Evolutionary conservation across 92 coral and sea anemone genomes (phyloP), one percentile per base, ranked within the genome.

Genomic region (Metridium senile): DNA sequence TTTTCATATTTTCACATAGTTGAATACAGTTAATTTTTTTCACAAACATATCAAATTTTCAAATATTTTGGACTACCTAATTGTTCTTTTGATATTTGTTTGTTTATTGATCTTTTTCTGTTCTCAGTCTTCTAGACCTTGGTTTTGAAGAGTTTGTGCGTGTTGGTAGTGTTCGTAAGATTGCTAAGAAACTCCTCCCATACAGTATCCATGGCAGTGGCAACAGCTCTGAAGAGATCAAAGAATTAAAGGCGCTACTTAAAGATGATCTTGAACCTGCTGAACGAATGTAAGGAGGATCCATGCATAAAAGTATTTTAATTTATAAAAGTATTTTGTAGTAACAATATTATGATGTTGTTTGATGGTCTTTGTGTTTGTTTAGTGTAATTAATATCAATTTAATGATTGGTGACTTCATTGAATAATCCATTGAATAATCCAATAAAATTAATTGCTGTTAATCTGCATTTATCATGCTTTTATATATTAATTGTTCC

Each of bases 71-170:
- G 26, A 51, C 58, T 13, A 51, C 16, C 58, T 16, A 51, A 51
- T 13, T 13, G 16, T 16, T 51, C n/a, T 51, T 16, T 51, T 13
- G n/a, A n/a, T 51, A 13, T 39, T 1, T 6, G 9, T 45, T 19
- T 58, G 0, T 6, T 35, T 59, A 4, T 54, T 54, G 20, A 2
- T 16, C 23, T 54, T 2, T 45, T 10, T n/a, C n/a, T n/a, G n/a
- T n/a, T n/a, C n/a, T n/a, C 85, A 96, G 99, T 23, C 70, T 96
- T 27, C 76, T 96, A 10, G 99, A 87, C 19, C 84, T 96, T 66
- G 99, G 96, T 0, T 96, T 86, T 70, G 99, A 96, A 29, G 97
- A 96, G 54, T 96, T 96, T 75, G 97, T 96, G 9, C 88, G 99
- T 1, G 99, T 96, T 69, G 99, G 99, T 31, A 96, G 99, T 76